Evolutionary conservation across 1,140 invertebrate genomes (phyloP), one percentile per base, ranked within the genome.

Genomic region (Dendrolimus kikuchii): DNA sequence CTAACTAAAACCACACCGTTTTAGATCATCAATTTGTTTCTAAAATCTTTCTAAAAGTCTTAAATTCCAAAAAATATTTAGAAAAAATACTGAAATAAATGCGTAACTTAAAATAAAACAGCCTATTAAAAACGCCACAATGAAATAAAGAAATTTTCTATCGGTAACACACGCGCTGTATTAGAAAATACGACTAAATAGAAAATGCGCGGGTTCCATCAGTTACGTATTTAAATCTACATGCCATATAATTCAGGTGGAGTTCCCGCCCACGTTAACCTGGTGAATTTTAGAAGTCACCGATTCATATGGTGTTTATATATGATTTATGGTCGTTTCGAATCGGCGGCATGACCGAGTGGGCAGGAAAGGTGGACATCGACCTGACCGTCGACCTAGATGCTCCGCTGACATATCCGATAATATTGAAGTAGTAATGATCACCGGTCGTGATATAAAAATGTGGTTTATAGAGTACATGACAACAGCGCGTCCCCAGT

Each of bases 351-450:
- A 58, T 65, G 66, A 53, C 42, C 46, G 68, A 66, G 76, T 73
- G 68, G 71, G 76, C 47, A 66, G 65, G 73, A 66, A 68, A 69
- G 73, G 69, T 74, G 23, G 23, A 23, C 23, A 23, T 23, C 23
- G 23, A 23, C 23, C 65, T 80, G 76, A 78, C 77, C 77, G 77
- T 73, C 75, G 80, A 80, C 78, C 75, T 64, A 77, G 68, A 71
- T 79, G 70, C 59, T 54, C 48, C 55, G 49, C 62, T 51, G 80
- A 73, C 74, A 81, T 64, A 58, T 46, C 38, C 57, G 81, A 84
- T 84, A 81, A 64, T 62, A 74, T 80, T 77, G 61, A 81, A 66
- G 62, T 69, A 66, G 45, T 47, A 48, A 53, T 55, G 48, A 64
- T 61, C 51, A 41, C 48, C 51, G 56, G 62, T 62, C 56, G 48